These are phyloP conservation scores for Chromobotia macracanthus DNA, from an alignment of 2,797 vertebrate genomes.

Conservation along the genomic window DNA sequence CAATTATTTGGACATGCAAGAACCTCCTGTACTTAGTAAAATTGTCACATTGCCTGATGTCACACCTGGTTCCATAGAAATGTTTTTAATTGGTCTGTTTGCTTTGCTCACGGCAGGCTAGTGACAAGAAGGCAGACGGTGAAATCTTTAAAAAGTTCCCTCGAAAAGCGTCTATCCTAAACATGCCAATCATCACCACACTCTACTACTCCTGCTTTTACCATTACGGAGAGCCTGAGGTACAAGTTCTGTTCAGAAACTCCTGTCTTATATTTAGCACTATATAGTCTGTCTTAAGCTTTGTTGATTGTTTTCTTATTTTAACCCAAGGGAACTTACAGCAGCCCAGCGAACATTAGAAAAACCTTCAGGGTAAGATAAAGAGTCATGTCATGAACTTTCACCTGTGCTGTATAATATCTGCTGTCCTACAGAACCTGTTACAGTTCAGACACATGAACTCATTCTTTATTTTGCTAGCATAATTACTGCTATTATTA, in stretches of 20 bases:
- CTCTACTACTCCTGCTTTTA: slow-evolving; percentile 96
- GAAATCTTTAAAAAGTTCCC: slow-evolving; percentile 91
- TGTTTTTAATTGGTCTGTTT: not conserved
- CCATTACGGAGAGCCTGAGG: slow-evolving; percentile 90
- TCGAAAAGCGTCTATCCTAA: slow-evolving; percentile 89
- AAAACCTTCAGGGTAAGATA: slow-evolving; percentile 89
- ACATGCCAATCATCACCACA: slow-evolving; percentile 93
- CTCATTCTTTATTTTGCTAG: not conserved
- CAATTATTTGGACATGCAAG: too few species aligned
- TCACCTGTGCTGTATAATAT: not conserved
- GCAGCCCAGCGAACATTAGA: slow-evolving; percentile 90
- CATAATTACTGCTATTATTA: too few species aligned
- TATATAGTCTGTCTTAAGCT: not conserved
- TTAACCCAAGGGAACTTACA: slow-evolving; percentile 83
- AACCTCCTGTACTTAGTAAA: too few species aligned
- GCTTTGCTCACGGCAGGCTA: slow-evolving; percentile 73
- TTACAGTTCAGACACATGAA: not conserved
- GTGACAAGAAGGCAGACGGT: slow-evolving; percentile 82
- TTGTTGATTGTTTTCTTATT: slow-evolving; percentile 12
- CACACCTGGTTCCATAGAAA: too few species aligned
- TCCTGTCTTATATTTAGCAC: not conserved
- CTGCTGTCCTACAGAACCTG: not conserved
- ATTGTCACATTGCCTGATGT: too few species aligned
- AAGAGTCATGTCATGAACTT: not conserved
- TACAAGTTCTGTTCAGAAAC: slow-evolving; percentile 56